Conservation (phyloP, 1,140 invertebrate species). For the Bombus breviceps region DNA sequence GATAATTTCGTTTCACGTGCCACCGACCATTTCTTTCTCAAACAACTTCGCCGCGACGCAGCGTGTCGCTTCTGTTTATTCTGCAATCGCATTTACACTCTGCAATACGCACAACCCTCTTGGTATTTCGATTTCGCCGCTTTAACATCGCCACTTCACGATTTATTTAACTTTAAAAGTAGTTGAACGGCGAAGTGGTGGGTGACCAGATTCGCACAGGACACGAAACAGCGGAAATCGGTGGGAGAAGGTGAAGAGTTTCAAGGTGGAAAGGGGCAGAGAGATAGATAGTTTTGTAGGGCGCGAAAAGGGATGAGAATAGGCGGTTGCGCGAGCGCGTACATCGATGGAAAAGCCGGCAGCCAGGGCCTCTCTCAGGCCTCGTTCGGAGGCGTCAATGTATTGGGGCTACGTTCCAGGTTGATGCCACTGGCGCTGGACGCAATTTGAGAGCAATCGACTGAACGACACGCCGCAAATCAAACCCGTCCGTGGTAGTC, state of each 20-base stretch:
- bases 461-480: conserved; percentile 81
- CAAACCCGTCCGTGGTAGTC: conserved; percentile 72
- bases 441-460: conserved; percentile 81
- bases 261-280: neutral
- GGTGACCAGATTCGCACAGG: conserved; percentile 24
- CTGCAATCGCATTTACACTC: neutral
- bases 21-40: neutral
- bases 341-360: conserved; percentile 27
- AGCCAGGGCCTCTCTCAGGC: neutral
- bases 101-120: neutral
- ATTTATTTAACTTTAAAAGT: conserved; percentile 73
- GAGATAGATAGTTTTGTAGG: conserved; percentile 20
- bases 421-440: conserved; percentile 70
- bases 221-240: neutral
- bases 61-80: neutral
- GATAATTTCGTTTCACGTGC: neutral
- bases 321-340: conserved; percentile 25
- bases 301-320: conserved; percentile 12
- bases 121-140: conserved; percentile 54
- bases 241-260: neutral
- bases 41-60: neutral
- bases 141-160: conserved; percentile 38
- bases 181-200: conserved; percentile 42
- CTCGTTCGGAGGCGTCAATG: conserved; percentile 34
- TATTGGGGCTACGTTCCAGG: conserved; percentile 63